These are phyloP conservation scores for Mantis religiosa DNA, from an alignment of 2,888 invertebrate species.

Conservation along the genomic window DNA sequence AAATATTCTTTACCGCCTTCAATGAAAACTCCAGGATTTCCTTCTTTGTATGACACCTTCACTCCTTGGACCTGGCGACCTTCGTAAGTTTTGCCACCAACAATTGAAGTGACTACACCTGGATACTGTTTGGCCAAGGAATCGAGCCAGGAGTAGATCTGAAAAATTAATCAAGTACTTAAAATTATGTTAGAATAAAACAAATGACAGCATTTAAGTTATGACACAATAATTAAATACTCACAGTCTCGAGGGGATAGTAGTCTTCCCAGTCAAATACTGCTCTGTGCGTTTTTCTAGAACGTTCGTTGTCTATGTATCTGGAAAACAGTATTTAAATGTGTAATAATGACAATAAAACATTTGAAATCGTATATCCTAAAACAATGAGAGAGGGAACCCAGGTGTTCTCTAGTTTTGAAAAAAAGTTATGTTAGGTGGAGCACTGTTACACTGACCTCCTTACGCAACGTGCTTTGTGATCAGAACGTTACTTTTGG, in stretches of 20 bases:
- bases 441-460: too few relatives aligned
- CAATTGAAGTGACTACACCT: slow-evolving; percentile 34
- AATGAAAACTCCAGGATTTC: slow-evolving; percentile 55
- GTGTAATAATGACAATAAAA: not conserved
- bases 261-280: slow-evolving; percentile 26
- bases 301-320: slow-evolving; percentile 47
- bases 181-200: not conserved
- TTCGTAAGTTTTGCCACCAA: slow-evolving; percentile 52
- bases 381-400: too few relatives aligned
- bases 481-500: too few relatives aligned
- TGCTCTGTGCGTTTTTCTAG: slow-evolving; percentile 34
- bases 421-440: too few relatives aligned
- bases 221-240: not conserved
- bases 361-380: too few relatives aligned
- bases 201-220: not conserved
- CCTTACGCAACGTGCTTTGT: too few relatives aligned
- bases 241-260: slow-evolving; percentile 25
- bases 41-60: slow-evolving; percentile 45
- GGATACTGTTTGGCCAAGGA: slow-evolving; percentile 48
- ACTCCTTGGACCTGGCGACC: slow-evolving; percentile 58
- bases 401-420: too few relatives aligned
- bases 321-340: not conserved
- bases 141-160: slow-evolving; percentile 56
- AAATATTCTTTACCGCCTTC: slow-evolving; percentile 45
- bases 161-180: slow-evolving; percentile 16